Base-by-base conservation (phyloP, 1,140 invertebrate genomes). In the Cheumatopsyche charites region DNA sequence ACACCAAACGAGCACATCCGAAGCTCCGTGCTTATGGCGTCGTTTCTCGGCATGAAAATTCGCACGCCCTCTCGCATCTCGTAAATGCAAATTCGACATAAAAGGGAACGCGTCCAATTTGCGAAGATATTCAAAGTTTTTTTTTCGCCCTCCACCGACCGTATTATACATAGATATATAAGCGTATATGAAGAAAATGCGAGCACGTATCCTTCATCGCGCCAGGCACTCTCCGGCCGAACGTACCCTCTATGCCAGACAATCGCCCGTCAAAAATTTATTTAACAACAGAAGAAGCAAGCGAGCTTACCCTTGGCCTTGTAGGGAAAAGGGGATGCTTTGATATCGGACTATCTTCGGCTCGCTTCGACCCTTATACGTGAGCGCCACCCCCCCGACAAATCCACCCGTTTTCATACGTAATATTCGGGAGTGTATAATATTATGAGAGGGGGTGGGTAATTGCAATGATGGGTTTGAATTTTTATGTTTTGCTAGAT, bases 221-320 rank as follows among this genome's bases (percentile, higher is more conserved):
- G 29, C 29, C 9, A 36, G 29, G 29, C 29, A 36, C 29, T 36
- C 29, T 3, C 29, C 29, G 29, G 29, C 29, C 3, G 29, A 47
- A 13, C 55, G 55, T 25, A 11, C 55, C 55, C 55, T 58, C 19
- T n/a, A n/a, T n/a, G 23, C 55, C 55, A 58, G 55, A 58, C 55
- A 23, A 58, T 58, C 55, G 55, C 55, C 55, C 55, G 55, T 58
- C 55, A 58, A 58, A 58, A 58, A 58, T 58, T 58, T 58, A 58
- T 58, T 58, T 58, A 58, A 58, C 55, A 58, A 58, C 55, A 58
- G 55, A 58, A 58, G 23, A 58, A 58, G 55, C 55, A 58, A 58
- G 55, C 25, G 25, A 58, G 55, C 55, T n/a, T n/a, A n/a, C n/a
- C 55, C 55, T 58, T 58, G 55, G 55, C 55, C 55, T 58, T 58